Percentiles rank a stretch among this genome's conserved stretches.
These are phyloP conservation scores for Pyrocephalus nanus DNA, from an alignment of 2,797 vertebrate genomes.

Conservation along the genomic window DNA sequence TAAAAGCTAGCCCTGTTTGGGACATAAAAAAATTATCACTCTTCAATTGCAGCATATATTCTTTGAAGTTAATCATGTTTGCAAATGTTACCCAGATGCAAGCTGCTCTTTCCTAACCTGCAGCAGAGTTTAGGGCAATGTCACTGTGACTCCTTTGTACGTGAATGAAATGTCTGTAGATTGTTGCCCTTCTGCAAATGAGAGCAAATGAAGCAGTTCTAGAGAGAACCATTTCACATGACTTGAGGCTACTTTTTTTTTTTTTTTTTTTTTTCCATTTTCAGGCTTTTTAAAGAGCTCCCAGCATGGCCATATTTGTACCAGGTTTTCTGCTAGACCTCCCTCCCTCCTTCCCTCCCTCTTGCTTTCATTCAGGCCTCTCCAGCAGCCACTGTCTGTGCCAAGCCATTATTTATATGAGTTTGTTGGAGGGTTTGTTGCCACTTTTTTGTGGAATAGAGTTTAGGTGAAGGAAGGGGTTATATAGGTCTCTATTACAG, in stretches of 20 bases:
- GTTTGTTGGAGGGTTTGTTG: neutral
- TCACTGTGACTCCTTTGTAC: neutral
- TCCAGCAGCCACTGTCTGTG: neutral
- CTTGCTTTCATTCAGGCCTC: neutral
- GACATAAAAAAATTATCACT: neutral
- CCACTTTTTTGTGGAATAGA: neutral
- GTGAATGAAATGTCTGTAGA: neutral
- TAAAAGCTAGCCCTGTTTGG: neutral
- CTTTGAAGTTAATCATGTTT: neutral
- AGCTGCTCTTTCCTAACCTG: neutral
- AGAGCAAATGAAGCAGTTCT: neutral
- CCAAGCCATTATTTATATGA: neutral
- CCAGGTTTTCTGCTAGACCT: fast-evolving
- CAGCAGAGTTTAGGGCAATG: neutral
- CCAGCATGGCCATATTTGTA: neutral
- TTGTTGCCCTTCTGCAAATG: neutral
- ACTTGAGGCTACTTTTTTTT: neutral
- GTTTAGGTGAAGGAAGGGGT: neutral
- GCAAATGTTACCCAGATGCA: neutral
- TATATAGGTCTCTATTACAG: neutral
- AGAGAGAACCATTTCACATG: neutral
- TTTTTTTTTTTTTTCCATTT: neutral
- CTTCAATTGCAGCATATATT: neutral
- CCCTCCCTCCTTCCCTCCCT: no score
- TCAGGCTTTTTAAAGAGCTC: neutral